Base-by-base conservation (phyloP, 2,888 invertebrate species). In the Alentia gelatinosa region DNA sequence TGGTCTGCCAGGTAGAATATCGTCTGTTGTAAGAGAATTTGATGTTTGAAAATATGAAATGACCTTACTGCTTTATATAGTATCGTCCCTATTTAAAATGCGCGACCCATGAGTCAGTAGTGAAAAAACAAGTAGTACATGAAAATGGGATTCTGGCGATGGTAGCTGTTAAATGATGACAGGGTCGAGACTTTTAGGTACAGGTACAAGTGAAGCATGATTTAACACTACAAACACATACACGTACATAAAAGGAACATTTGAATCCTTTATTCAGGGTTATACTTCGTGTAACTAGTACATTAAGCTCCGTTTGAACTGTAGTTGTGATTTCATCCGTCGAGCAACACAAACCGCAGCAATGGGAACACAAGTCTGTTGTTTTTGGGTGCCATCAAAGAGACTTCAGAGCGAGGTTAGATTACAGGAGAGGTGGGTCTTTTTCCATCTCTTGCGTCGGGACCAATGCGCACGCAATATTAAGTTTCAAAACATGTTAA, bases 401-500 rank as follows among this genome's bases (percentile, higher is more conserved):
- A 35, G 30, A n/a, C 79, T 79, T 37, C 37, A 79, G n/a, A 79
- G 12, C 56, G 37, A 79, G 79, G 37, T 79, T 37, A 37, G 79
- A 79, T 79, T 79, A 79, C 79, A 79, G 79, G 37, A 35, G 4
- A 1, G 39, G 39, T 15, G 79, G 7, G 15, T n/a, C n/a, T n/a
- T n/a, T n/a, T n/a, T n/a, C n/a, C 37, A 19, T 9, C 68, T 68
- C 15, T 79, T 39, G 39, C 79, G 39, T n/a, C 15, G 23, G 79
- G 7, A 23, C 23, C 35, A 7, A 79, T n/a, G 12, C 79, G 39
- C 79, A 79, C 79, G 79, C 79, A 79, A 39, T 39, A 39, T 79
- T 37, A 39, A 37, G 79, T 79, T 79, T 79, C 79, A 79, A 79
- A 68, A 39, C 79, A 39, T n/a, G 79, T 79, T 79, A 79, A 79